Conservation (phyloP, 2,113 vertebrate genomes). For the Carettochelys insculpta region DNA sequence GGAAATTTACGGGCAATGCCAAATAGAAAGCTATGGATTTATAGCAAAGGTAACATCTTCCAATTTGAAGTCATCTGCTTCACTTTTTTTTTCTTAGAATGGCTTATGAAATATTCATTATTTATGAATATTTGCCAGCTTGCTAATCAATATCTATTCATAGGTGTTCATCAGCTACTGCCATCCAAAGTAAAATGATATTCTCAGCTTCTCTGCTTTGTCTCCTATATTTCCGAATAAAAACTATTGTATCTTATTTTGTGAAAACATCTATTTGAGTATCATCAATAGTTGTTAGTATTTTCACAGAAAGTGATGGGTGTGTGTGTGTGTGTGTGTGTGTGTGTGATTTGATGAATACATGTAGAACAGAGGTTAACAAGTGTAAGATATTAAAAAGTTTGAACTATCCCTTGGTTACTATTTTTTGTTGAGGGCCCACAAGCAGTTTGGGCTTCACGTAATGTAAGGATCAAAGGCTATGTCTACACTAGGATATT, state of each 20-base stretch:
- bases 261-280: too few species aligned
- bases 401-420: conserved; percentile 4
- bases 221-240: too few species aligned
- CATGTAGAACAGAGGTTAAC: neutral
- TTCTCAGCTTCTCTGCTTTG: too few species aligned
- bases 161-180: too few species aligned
- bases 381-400: neutral
- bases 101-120: neutral
- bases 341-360: neutral
- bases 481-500: too few species aligned
- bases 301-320: too few species aligned
- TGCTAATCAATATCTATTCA: neutral
- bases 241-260: too few species aligned
- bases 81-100: neutral
- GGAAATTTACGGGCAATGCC: conserved; percentile 92
- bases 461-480: conserved; percentile 24
- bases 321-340: neutral
- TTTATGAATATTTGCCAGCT: neutral
- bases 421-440: conserved; percentile 10
- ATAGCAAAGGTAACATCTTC: conserved; percentile 81
- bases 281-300: too few species aligned
- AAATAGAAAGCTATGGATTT: conserved; percentile 90
- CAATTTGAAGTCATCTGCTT: neutral
- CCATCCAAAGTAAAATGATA: too few species aligned
- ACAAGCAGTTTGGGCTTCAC: conserved; percentile 25